Conservation (phyloP, 2,113 vertebrate species). For the Vidua macroura region DNA sequence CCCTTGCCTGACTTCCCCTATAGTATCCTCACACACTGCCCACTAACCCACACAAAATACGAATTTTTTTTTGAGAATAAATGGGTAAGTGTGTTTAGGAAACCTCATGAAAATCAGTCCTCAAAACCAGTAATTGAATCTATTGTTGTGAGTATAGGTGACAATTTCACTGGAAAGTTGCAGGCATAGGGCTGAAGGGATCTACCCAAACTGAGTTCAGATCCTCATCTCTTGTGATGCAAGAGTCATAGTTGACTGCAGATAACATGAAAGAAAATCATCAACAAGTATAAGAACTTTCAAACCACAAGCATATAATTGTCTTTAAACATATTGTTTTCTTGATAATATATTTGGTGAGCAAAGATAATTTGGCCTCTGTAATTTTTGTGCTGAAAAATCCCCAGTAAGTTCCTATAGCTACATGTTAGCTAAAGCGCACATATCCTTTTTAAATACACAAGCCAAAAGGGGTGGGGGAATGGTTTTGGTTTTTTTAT, state of each 20-base stretch:
- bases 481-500: neutral
- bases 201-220: neutral
- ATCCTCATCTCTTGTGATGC: neutral
- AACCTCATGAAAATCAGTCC: neutral
- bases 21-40: neutral
- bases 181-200: neutral
- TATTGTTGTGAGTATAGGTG: neutral
- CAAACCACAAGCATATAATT: neutral
- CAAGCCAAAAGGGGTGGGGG: neutral
- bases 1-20: neutral
- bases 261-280: neutral
- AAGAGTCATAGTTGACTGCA: neutral
- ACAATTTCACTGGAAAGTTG: neutral
- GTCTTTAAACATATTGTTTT: neutral
- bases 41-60: neutral
- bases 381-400: neutral
- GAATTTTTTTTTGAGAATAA: neutral
- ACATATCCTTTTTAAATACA: neutral
- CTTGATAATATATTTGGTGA: neutral
- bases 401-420: neutral
- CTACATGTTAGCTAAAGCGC: neutral
- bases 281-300: neutral
- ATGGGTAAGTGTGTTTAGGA: neutral
- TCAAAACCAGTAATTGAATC: neutral
- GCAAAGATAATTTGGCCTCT: neutral